Base-by-base conservation (phyloP, 2,113 vertebrate species). In the Nematolebias whitei region DNA sequence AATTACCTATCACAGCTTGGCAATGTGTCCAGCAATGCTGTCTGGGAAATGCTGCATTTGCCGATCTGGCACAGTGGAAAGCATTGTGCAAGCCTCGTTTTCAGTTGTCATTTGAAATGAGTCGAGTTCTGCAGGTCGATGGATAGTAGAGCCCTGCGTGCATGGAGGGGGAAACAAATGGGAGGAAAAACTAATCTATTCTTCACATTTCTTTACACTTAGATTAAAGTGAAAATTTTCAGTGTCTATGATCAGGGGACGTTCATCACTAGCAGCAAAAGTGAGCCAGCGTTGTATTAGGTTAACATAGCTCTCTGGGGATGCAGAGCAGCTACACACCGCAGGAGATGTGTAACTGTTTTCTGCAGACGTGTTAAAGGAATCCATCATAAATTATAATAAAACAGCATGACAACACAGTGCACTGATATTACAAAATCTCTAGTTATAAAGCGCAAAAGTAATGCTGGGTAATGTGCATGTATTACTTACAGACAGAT, bases 391-490 rank as follows among this genome's bases (percentile, higher is more conserved):
- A 92, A 91, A 88, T 88, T 89, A 90, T 71, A 89, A 81, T 78
- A 74, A 90, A 84, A 55, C 87, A 62, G 74, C 63, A 79, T 61
- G 71, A 61, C 79, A 78, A 74, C 56, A 51, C 12, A 2, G 67
- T 24, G 2, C 59, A 23, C 63, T 59, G 62, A 71, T 71, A 73
- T 85, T 83, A 74, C 76, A 72, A 76, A 87, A 80, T 83, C 53
- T 79, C 74, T 48, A 74, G 79, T 86, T 79, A 76, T 79, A 69
- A 87, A 88, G 82, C 85, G 80, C 12, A 71, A 63, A 80, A 80
- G 85, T 87, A 91, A 91, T 90, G 86, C 86, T 71, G 82, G 77
- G 81, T 89, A 85, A 89, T 81, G 64, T 43, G 39, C 76, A 88
- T 90, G 85, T 87, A 89, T 88, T 74, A 82, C 66, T 76, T 74